Conservation (phyloP, 2,113 vertebrate genomes). For the Ia io region DNA sequence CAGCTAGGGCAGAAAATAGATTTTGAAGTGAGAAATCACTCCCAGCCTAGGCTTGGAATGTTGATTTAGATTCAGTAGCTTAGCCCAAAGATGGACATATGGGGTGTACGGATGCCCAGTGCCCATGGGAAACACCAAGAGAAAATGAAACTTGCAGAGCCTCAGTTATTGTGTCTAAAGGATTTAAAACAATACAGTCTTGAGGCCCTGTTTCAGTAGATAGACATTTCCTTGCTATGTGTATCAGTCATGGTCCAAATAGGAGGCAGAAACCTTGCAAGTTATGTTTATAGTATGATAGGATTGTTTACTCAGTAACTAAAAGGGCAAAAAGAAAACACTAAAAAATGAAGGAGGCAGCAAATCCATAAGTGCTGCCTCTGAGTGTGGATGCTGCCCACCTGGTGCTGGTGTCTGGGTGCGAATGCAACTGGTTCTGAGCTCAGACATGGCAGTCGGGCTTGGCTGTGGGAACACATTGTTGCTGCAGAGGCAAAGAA, state of each 20-base stretch:
- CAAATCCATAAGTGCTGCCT: neutral
- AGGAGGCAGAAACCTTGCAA: neutral
- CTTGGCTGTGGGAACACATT: rapidly evolving
- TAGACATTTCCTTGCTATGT: neutral
- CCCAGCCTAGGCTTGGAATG: neutral
- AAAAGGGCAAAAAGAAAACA: neutral
- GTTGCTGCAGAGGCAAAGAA: neutral
- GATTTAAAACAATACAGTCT: neutral
- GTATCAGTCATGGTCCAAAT: neutral
- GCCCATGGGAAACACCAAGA: neutral
- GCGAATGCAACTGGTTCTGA: neutral
- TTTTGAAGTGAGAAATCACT: neutral
- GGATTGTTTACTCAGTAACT: neutral
- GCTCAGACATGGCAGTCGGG: neutral
- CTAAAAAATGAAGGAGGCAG: neutral
- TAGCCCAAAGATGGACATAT: neutral
- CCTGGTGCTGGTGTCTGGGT: neutral
- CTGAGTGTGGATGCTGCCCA: neutral
- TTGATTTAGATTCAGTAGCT: neutral
- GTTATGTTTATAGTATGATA: neutral
- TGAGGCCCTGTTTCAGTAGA: neutral
- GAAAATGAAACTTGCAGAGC: neutral
- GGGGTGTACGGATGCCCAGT: neutral
- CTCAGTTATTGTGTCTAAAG: neutral
- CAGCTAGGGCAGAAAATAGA: neutral